These are phyloP conservation scores for Vombatus ursinus DNA, from an alignment of 2,113 vertebrate species.

Conservation along the genomic window DNA sequence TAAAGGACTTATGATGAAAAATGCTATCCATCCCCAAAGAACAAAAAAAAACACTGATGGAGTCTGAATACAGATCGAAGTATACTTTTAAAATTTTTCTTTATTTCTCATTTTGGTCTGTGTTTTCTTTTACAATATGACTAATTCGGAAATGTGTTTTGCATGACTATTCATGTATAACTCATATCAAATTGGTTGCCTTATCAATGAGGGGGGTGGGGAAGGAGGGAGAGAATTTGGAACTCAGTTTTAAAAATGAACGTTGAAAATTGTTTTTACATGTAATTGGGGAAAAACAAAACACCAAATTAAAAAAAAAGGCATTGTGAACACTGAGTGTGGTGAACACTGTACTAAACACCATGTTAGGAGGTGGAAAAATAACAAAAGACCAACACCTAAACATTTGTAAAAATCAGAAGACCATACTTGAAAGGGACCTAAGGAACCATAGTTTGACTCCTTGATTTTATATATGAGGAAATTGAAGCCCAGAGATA, in stretches of 20 bases:
- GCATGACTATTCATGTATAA: neutral
- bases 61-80: neutral
- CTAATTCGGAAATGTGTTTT: neutral
- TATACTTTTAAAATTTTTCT: neutral
- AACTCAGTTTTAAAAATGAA: neutral
- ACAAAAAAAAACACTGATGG: neutral
- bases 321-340: neutral
- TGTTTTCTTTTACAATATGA: neutral
- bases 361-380: neutral
- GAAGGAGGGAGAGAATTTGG: neutral
- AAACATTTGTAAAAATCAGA: neutral
- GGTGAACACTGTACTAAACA: neutral
- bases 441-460: neutral
- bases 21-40: too few relatives aligned
- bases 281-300: too few relatives aligned
- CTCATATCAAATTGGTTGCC: neutral
- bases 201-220: neutral
- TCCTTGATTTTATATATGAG: neutral
- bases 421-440: neutral
- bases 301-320: too few relatives aligned
- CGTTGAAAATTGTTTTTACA: neutral
- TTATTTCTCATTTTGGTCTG: neutral
- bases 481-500: accelerated
- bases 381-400: neutral
- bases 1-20: too few relatives aligned